Evolutionary conservation across 2,888 invertebrate genomes (phyloP).

Genomic region (Abscondita cerata): DNA sequence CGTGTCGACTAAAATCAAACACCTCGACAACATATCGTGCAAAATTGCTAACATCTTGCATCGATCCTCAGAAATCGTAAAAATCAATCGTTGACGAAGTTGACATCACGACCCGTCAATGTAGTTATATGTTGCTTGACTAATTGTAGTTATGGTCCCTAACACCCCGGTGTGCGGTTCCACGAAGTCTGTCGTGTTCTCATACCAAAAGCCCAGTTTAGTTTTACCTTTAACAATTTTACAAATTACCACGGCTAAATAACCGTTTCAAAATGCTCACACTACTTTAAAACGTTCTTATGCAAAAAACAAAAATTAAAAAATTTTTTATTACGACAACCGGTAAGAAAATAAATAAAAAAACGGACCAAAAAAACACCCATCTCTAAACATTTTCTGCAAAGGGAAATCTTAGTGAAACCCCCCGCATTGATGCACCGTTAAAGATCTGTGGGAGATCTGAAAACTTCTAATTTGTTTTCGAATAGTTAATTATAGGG

Average conservation of each 20-base stretch:
- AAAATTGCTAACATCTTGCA: slow-evolving; percentile 16
- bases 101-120: slow-evolving; percentile 53
- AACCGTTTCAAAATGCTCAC: too few species aligned
- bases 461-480: slow-evolving; percentile 26
- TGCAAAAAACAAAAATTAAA: too few species aligned
- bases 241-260: too few species aligned
- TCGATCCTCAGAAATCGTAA: slow-evolving; percentile 53
- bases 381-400: slow-evolving; percentile 18
- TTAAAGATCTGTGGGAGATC: slow-evolving; percentile 28
- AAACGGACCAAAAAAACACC: neutral
- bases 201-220: slow-evolving; percentile 16
- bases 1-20: too few species aligned
- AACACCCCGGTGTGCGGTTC: slow-evolving; percentile 52
- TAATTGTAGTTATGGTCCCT: slow-evolving; percentile 51
- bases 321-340: too few species aligned
- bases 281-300: too few species aligned
- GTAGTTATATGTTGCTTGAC: slow-evolving; percentile 53
- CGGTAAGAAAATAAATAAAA: neutral
- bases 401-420: slow-evolving; percentile 11
- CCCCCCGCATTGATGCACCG: slow-evolving; percentile 21
- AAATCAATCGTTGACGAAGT: slow-evolving; percentile 51
- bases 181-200: slow-evolving; percentile 56
- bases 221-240: neutral
- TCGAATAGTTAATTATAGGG: slow-evolving; percentile 26
- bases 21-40: neutral